Evolutionary conservation across 2,888 invertebrate genomes (phyloP).

Genomic region (Sinohyriopsis cumingii): DNA sequence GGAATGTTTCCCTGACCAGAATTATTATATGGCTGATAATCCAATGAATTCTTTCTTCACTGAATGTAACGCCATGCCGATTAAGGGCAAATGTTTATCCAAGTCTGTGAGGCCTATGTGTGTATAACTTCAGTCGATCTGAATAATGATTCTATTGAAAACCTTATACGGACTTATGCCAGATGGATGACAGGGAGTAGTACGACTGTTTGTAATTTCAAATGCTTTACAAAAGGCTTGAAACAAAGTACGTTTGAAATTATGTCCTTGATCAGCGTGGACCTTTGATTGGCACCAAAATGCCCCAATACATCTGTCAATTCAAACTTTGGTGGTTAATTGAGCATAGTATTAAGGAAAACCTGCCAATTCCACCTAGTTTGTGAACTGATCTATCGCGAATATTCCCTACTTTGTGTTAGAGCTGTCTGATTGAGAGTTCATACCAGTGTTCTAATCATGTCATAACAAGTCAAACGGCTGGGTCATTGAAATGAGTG

Average conservation of each 20-base stretch:
- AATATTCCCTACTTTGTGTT: no score
- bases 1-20: conserved; percentile 5
- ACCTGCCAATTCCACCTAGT: conserved; percentile 19
- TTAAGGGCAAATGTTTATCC: conserved; percentile 1
- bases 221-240: conserved; percentile 11
- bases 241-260: conserved; percentile 18
- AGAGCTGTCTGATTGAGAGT: no score
- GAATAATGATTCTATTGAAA: conserved; percentile 4
- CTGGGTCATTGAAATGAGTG: no score
- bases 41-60: neutral
- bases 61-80: conserved; percentile 4
- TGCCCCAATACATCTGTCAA: conserved; percentile 10
- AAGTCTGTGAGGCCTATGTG: neutral
- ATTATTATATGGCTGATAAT: conserved; percentile 2
- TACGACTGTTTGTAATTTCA: conserved; percentile 18
- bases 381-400: conserved; percentile 23
- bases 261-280: conserved; percentile 24
- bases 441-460: no score
- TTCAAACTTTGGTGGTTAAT: conserved; percentile 2
- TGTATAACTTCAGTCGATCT: conserved; percentile 1
- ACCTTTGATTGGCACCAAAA: conserved; percentile 30
- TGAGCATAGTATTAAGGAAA: conserved; percentile 19
- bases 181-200: conserved; percentile 17
- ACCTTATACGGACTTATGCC: conserved; percentile 7
- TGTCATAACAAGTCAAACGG: neutral